Conservation (phyloP, 1,140 invertebrate species). For the Aphidius gifuensis region DNA sequence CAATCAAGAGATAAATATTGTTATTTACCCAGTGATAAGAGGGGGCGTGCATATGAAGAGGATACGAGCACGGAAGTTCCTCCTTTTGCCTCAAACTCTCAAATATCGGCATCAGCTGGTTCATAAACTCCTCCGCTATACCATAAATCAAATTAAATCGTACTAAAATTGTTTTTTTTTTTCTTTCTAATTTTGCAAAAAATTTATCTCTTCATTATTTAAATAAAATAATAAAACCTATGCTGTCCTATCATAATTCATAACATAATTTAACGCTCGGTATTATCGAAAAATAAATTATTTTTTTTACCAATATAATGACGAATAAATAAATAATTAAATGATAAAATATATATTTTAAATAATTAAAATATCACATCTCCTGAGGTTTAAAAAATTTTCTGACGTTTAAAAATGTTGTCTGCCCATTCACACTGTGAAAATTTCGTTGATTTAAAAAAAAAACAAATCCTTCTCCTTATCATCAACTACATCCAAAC, state of each 20-base stretch:
- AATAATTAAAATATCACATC: constrained; percentile 43
- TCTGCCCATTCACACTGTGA: neutral
- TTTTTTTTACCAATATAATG: neutral
- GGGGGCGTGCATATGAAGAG: constrained; percentile 71
- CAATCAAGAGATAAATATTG: constrained; percentile 39
- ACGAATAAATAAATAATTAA: neutral
- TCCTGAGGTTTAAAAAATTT: constrained; percentile 46
- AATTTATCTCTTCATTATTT: constrained; percentile 5
- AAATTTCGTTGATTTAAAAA: too few relatives aligned
- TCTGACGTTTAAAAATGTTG: neutral
- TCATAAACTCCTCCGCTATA: constrained; percentile 88
- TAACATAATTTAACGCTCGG: too few relatives aligned
- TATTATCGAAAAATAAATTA: neutral
- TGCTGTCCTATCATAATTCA: too few relatives aligned
- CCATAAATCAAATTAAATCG: constrained; percentile 52
- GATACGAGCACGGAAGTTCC: constrained; percentile 82
- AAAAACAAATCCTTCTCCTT: too few relatives aligned
- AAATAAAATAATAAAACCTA: neutral
- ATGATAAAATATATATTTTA: neutral
- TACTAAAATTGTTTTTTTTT: constrained; percentile 1
- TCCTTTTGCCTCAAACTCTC: constrained; percentile 84
- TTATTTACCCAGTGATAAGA: constrained; percentile 70
- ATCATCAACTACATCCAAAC: neutral
- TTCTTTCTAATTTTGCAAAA: neutral
- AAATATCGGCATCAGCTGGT: constrained; percentile 89